phyloP scores from a whole-genome alignment of 2,113 vertebrate species.

The Rattus rattus region DNA sequence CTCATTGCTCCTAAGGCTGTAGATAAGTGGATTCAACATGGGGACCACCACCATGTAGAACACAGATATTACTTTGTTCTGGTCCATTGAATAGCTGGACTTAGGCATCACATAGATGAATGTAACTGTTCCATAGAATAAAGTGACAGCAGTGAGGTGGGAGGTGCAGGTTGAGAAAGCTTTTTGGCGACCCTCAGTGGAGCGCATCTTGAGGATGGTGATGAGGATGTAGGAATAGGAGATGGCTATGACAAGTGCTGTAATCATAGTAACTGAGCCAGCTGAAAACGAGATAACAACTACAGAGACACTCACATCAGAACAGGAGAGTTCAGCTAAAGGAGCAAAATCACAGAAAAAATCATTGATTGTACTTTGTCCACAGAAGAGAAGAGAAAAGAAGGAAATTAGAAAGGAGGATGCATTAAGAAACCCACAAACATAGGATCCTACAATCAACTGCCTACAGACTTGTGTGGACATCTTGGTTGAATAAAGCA shows the following conservation, averaged over 20 bases:
- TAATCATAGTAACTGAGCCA: too few relatives aligned
- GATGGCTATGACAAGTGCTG: background rate
- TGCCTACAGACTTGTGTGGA: too few relatives aligned
- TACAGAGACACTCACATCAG: background rate
- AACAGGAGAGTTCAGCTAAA: background rate
- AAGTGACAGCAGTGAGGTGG: background rate
- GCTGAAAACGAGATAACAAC: too few relatives aligned
- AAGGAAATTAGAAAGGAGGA: background rate
- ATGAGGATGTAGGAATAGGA: background rate
- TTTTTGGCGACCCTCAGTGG: too few relatives aligned
- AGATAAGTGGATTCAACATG: background rate
- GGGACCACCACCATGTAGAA: background rate
- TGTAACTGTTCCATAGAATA: background rate
- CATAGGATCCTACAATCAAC: too few relatives aligned
- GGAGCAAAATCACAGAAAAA: background rate
- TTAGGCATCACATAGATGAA: slow-evolving; percentile 32
- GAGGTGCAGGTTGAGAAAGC: too few relatives aligned
- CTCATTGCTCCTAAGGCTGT: background rate
- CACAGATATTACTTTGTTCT: background rate
- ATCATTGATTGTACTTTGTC: background rate
- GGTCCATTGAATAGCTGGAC: background rate
- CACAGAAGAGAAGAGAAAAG: background rate
- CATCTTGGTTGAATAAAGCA: too few relatives aligned
- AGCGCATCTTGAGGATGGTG: background rate
- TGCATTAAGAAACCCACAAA: background rate